phyloP scores from a whole-genome alignment of 2,797 vertebrate species.

The Nannoperca australis region DNA sequence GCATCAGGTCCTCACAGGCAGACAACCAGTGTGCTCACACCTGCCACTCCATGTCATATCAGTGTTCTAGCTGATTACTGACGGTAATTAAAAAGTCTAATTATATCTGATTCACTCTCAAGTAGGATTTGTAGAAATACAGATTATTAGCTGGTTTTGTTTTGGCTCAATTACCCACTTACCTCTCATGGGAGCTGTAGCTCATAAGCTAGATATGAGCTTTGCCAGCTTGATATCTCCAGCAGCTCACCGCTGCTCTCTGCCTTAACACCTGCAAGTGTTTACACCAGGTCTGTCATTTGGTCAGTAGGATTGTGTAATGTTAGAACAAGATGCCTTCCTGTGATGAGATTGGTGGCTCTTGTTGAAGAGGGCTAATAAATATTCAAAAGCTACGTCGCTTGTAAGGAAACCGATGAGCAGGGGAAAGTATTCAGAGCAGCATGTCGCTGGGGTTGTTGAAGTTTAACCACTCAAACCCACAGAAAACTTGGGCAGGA shows the following conservation, averaged over 20 bases:
- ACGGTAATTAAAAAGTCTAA: constrained; percentile 74
- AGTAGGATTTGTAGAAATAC: constrained; percentile 71
- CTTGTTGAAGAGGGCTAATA: constrained; percentile 32
- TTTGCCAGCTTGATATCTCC: constrained; percentile 48
- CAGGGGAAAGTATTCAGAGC: constrained; percentile 38
- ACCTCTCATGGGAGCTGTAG: constrained; percentile 52
- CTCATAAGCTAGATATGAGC: constrained; percentile 55
- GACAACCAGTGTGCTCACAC: constrained; percentile 71
- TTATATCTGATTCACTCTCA: constrained; percentile 74
- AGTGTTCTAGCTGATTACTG: constrained; percentile 74
- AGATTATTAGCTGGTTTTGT: constrained; percentile 75
- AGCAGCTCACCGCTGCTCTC: constrained; percentile 13
- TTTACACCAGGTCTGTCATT: constrained; percentile 47
- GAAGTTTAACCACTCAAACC: constrained; percentile 58
- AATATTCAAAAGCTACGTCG: constrained; percentile 49
- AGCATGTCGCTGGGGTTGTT: constrained; percentile 41
- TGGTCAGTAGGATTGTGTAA: constrained; percentile 49
- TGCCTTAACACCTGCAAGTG: constrained; percentile 55
- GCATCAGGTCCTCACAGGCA: constrained; percentile 66
- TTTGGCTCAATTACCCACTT: constrained; percentile 71
- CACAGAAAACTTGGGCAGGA: constrained; percentile 43
- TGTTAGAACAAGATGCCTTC: constrained; percentile 34
- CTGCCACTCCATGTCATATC: constrained; percentile 73
- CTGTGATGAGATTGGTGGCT: constrained; percentile 32
- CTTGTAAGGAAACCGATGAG: constrained; percentile 40